phyloP scores from a whole-genome alignment of 2,113 vertebrate species.

The Bos javanicus region DNA sequence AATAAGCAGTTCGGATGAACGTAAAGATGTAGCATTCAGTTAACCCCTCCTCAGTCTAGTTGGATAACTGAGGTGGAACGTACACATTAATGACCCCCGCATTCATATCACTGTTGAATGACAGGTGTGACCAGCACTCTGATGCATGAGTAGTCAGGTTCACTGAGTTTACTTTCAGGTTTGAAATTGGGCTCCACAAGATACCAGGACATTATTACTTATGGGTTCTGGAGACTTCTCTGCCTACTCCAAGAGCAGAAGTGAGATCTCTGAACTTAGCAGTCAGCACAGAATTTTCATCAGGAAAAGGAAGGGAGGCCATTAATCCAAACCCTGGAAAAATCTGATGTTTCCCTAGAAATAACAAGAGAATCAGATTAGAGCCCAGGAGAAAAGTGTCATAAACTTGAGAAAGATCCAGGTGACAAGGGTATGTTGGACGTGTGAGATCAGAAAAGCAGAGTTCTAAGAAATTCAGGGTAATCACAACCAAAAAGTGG shows the following conservation, averaged over 20 bases:
- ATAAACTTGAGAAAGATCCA: not conserved
- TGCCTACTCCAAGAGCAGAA: not conserved
- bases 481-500: not conserved
- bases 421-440: not conserved
- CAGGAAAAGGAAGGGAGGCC: constrained; percentile 19
- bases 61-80: not conserved
- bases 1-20: not conserved
- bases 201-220: not conserved
- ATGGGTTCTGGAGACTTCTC: not conserved
- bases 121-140: not conserved
- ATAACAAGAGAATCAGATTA: not conserved
- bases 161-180: not conserved
- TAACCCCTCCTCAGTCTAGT: not conserved
- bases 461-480: not conserved
- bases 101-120: not conserved
- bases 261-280: not conserved
- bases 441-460: not conserved
- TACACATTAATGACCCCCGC: not conserved
- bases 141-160: not conserved
- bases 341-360: not conserved
- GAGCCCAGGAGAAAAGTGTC: not conserved
- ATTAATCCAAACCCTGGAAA: not conserved
- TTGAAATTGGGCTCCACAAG: not conserved
- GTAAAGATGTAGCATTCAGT: not conserved
- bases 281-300: constrained; percentile 23